Conservation (phyloP, 2,797 vertebrate genomes). For the Neomorphus geoffroyi region DNA sequence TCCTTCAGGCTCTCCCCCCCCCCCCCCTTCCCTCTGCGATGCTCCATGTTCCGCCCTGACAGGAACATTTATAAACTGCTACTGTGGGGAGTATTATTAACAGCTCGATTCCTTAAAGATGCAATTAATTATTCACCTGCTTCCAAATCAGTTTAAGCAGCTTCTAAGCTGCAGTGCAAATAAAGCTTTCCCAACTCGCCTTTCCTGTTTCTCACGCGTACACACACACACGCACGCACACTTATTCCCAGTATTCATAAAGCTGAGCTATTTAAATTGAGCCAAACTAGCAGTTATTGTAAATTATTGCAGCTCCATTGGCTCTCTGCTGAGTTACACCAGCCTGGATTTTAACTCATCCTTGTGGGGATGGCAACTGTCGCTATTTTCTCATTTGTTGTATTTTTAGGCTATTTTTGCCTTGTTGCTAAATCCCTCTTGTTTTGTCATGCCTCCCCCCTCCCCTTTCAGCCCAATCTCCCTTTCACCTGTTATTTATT, state of each 20-base stretch:
- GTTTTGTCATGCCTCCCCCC: not conserved
- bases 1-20: not conserved
- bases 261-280: conserved; percentile 41
- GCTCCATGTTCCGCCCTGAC: conserved; percentile 5
- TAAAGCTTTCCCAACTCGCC: conserved; percentile 38
- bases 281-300: conserved; percentile 51
- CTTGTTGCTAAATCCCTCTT: not conserved
- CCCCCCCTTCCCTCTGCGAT: not conserved
- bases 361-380: conserved; percentile 32
- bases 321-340: not conserved
- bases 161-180: conserved; percentile 52
- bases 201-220: not conserved
- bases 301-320: conserved; percentile 47
- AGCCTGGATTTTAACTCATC: conserved; percentile 49
- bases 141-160: conserved; percentile 67
- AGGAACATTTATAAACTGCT: conserved; percentile 45
- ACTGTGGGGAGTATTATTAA: conserved; percentile 64
- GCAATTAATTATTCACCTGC: conserved; percentile 75
- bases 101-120: conserved; percentile 66
- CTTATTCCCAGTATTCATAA: not conserved
- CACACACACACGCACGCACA: not conserved
- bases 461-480: not conserved
- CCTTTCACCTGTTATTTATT: not conserved
- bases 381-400: not conserved
- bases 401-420: conserved; percentile 43